A percentile compares a stretch with the other conserved stretches of the same genome.
Conservation (phyloP, 2,888 invertebrate genomes). For the Emmelina monodactyla region DNA sequence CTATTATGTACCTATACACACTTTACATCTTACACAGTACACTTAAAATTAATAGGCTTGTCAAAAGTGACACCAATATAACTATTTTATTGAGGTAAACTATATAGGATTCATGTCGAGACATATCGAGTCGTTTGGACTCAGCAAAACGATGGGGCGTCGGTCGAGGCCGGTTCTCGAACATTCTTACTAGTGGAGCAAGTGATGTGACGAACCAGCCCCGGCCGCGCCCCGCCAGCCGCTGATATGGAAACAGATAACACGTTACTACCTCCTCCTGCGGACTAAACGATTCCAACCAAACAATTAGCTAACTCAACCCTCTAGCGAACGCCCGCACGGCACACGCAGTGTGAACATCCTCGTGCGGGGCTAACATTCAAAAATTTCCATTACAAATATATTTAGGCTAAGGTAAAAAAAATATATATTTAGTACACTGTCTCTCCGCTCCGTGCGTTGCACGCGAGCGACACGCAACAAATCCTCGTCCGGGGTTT, state of each 20-base stretch:
- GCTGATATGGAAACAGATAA: constrained; percentile 40
- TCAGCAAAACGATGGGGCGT: constrained; percentile 23
- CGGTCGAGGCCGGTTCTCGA: not conserved
- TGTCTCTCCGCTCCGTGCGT: not conserved
- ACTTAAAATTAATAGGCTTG: constrained; percentile 64
- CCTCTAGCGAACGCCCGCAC: constrained; percentile 22
- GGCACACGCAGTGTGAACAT: constrained; percentile 25
- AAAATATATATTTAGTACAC: constrained; percentile 10
- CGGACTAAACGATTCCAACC: constrained; percentile 24
- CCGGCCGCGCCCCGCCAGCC: not conserved
- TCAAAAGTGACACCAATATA: constrained; percentile 57
- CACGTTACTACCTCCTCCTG: constrained; percentile 25
- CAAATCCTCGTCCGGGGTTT: not conserved
- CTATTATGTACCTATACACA: constrained; percentile 43
- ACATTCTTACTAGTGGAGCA: not conserved
- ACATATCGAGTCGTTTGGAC: constrained; percentile 32
- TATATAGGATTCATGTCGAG: constrained; percentile 55
- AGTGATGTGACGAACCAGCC: not conserved
- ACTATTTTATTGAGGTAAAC: constrained; percentile 61
- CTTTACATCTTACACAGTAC: constrained; percentile 51
- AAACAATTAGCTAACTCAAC: constrained; percentile 21
- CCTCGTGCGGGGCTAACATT: constrained; percentile 31
- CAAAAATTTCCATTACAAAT: constrained; percentile 23
- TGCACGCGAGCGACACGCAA: constrained; percentile 8
- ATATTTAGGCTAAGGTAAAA: constrained; percentile 25